Evolutionary conservation across 2,888 invertebrate species (phyloP).

Genomic region (Thyatira batis): DNA sequence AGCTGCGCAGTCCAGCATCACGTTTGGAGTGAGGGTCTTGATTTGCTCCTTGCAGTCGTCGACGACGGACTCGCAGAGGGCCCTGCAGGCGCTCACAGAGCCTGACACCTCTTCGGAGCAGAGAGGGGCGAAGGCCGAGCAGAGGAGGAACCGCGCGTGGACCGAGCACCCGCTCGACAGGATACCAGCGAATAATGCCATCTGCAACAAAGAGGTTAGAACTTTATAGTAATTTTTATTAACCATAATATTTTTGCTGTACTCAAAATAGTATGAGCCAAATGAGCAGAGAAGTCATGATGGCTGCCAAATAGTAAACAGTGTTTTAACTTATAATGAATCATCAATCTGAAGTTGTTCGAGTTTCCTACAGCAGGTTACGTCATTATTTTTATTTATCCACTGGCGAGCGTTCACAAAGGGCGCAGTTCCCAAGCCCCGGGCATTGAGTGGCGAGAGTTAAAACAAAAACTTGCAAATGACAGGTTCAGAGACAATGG

Average conservation of each 20-base stretch:
- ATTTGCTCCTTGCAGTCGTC: constrained; percentile 88
- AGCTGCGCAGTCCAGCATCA: constrained; percentile 87
- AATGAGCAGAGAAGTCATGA: no score
- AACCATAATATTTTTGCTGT: neutral
- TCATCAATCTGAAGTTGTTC: neutral
- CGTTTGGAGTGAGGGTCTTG: constrained; percentile 88
- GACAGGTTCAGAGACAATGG: constrained; percentile 50
- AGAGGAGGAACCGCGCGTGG: constrained; percentile 92
- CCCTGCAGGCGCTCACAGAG: constrained; percentile 92
- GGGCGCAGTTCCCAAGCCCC: constrained; percentile 26
- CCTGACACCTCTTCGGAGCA: constrained; percentile 93
- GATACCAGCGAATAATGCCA: constrained; percentile 86
- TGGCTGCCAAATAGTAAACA: no score
- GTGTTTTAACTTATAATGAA: neutral
- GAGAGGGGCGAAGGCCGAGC: constrained; percentile 94
- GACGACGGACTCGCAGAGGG: constrained; percentile 90
- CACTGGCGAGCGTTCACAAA: constrained; percentile 19
- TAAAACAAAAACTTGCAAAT: constrained; percentile 31
- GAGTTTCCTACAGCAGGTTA: neutral
- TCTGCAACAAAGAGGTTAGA: constrained; percentile 79
- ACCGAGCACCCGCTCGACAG: constrained; percentile 91
- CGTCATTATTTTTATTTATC: constrained; percentile 18
- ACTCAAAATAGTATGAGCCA: no score
- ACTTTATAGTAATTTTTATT: neutral
- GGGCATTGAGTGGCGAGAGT: constrained; percentile 6